phyloP scores from a whole-genome alignment of 2,888 invertebrate genomes.

The Cerastoderma edule region DNA sequence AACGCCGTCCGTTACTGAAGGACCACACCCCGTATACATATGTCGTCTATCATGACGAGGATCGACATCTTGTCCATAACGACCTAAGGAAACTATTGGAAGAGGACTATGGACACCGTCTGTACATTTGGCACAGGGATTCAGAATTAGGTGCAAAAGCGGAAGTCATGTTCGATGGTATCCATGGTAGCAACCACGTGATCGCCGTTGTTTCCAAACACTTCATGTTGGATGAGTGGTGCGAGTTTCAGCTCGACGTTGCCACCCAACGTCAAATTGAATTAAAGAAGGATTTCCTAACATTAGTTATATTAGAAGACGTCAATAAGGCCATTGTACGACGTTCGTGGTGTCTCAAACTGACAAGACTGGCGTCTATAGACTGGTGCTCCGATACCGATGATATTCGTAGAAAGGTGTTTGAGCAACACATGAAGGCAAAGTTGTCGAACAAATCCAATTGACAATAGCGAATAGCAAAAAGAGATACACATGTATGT shows the following conservation, averaged over 20 bases:
- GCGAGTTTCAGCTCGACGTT: slow-evolving; percentile 54
- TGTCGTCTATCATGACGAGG: slow-evolving; percentile 26
- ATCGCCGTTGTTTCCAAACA: slow-evolving; percentile 50
- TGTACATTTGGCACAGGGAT: slow-evolving; percentile 31
- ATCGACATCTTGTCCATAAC: slow-evolving; percentile 16
- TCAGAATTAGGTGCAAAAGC: slow-evolving; percentile 23
- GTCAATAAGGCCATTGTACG: slow-evolving; percentile 21
- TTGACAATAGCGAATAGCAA: background rate
- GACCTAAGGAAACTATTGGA: slow-evolving; percentile 22
- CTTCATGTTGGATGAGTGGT: slow-evolving; percentile 54
- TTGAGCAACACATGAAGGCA: slow-evolving; percentile 34
- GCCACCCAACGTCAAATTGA: slow-evolving; percentile 36
- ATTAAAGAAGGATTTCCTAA: slow-evolving; percentile 28
- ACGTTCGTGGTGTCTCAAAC: slow-evolving; percentile 32
- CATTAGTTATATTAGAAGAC: slow-evolving; percentile 44
- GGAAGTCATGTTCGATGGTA: slow-evolving; percentile 43
- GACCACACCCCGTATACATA: slow-evolving; percentile 21
- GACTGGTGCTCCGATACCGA: slow-evolving; percentile 27
- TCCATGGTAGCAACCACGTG: slow-evolving; percentile 46
- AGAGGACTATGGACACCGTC: slow-evolving; percentile 18
- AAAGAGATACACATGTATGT: too few species aligned
- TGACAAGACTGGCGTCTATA: slow-evolving; percentile 30
- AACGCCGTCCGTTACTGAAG: slow-evolving; percentile 16
- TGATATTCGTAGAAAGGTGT: slow-evolving; percentile 29
- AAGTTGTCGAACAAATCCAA: background rate